Conservation (phyloP, 2,797 vertebrate species). For the Coluber constrictor region DNA sequence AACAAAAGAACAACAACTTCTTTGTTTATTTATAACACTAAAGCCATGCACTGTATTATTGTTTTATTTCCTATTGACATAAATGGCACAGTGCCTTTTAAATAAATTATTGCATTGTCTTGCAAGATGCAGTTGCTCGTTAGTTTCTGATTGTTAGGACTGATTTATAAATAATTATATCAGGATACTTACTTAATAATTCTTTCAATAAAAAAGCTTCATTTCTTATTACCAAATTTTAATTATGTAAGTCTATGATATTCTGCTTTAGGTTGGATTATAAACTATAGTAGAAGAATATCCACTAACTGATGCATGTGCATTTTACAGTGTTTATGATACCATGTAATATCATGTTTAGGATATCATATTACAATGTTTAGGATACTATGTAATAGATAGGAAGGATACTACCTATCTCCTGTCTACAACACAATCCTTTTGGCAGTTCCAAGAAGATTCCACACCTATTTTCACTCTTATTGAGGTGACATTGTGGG, state of each 20-base stretch:
- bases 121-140: constrained; percentile 21
- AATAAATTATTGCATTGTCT: constrained; percentile 36
- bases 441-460: background rate
- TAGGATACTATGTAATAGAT: background rate
- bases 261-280: constrained; percentile 2
- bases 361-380: background rate
- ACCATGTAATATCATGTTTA: background rate
- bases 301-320: background rate
- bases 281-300: constrained; percentile 25
- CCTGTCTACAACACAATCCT: background rate
- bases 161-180: constrained; percentile 34
- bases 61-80: constrained; percentile 33
- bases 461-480: background rate
- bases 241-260: constrained; percentile 19
- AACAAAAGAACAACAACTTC: constrained; percentile 4
- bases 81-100: constrained; percentile 1
- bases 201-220: constrained; percentile 9
- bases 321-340: background rate
- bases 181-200: constrained; percentile 3
- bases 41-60: background rate
- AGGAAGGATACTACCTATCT: background rate
- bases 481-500: background rate
- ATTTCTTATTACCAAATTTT: background rate
- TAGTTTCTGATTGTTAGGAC: constrained; percentile 31
- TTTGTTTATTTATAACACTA: background rate